A percentile compares a stretch with the other conserved stretches of the same genome.
phyloP scores from a whole-genome alignment of 2,888 invertebrate species.

The Eristalis arbustorum region DNA sequence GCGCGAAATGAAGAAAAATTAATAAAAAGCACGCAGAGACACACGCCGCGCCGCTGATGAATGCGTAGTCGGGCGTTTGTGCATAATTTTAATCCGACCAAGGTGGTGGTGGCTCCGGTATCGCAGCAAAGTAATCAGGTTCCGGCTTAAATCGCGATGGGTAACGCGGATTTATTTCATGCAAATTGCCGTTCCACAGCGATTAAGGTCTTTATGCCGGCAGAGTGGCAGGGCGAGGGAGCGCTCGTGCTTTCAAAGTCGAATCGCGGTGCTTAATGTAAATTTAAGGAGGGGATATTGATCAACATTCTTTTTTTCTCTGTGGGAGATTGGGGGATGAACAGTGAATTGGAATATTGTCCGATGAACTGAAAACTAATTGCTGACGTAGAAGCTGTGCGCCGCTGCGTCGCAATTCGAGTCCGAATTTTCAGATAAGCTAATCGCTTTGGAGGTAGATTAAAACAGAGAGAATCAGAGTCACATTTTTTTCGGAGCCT shows the following conservation, averaged over 20 bases:
- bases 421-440: background rate
- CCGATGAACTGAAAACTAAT: background rate
- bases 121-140: conserved; percentile 6
- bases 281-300: background rate
- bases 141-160: background rate
- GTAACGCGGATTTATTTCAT: conserved; percentile 3
- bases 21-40: background rate
- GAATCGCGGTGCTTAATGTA: background rate
- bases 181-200: background rate
- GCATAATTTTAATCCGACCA: conserved; percentile 19
- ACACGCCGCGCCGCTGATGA: background rate
- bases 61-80: background rate
- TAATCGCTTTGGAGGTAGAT: background rate
- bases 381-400: background rate
- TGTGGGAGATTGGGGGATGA: background rate
- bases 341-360: background rate
- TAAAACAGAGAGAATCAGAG: too few species aligned
- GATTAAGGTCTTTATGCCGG: background rate
- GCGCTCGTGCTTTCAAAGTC: background rate
- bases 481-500: too few species aligned
- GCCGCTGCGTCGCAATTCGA: background rate
- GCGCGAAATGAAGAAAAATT: conserved; percentile 4
- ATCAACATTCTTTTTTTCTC: background rate
- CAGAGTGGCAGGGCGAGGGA: background rate
- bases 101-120: background rate